These are phyloP conservation scores for Ceratosolen fusciceps DNA, from an alignment of 1,140 invertebrate genomes.

Conservation along the genomic window DNA sequence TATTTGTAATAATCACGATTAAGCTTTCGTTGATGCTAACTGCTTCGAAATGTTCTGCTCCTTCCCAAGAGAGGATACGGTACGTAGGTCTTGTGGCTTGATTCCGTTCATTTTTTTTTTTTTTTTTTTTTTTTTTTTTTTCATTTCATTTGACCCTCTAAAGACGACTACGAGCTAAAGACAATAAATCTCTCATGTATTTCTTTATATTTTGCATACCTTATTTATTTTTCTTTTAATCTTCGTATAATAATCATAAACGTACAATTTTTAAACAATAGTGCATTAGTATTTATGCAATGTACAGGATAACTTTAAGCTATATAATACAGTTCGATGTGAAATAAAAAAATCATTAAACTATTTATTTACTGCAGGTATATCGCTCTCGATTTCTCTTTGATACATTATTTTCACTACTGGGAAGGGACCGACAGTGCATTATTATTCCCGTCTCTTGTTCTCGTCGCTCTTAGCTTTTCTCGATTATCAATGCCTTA, in stretches of 20 bases:
- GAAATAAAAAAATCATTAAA: slow-evolving; percentile 70
- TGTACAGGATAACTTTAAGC: slow-evolving; percentile 71
- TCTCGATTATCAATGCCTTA: slow-evolving; percentile 50
- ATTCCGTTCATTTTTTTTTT: slow-evolving; percentile 36
- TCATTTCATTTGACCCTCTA: slow-evolving; percentile 57
- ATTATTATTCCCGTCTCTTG: slow-evolving; percentile 50
- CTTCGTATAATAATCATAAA: slow-evolving; percentile 70
- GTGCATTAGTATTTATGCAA: slow-evolving; percentile 68
- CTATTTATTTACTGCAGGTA: slow-evolving; percentile 67
- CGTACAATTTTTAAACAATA: slow-evolving; percentile 69
- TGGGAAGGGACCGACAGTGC: slow-evolving; percentile 65
- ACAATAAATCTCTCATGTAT: slow-evolving; percentile 68
- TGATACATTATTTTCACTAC: slow-evolving; percentile 70
- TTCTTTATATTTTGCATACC: slow-evolving; percentile 69
- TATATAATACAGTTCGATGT: slow-evolving; percentile 71
- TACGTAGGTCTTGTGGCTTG: slow-evolving; percentile 38
- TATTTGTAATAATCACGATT: slow-evolving; percentile 39
- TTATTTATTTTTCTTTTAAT: slow-evolving; percentile 69
- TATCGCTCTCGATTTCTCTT: slow-evolving; percentile 57
- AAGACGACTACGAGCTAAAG: slow-evolving; percentile 56
- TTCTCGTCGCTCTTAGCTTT: slow-evolving; percentile 53
- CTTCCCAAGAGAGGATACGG: slow-evolving; percentile 38
- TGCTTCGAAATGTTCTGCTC: slow-evolving; percentile 19
- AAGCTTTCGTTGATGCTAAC: slow-evolving; percentile 28
- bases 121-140: too few relatives aligned